Evolutionary conservation across 2,797 vertebrate species (phyloP), one percentile per base, ranked within the genome.

Genomic region (Mormyrus hasselquistii): DNA sequence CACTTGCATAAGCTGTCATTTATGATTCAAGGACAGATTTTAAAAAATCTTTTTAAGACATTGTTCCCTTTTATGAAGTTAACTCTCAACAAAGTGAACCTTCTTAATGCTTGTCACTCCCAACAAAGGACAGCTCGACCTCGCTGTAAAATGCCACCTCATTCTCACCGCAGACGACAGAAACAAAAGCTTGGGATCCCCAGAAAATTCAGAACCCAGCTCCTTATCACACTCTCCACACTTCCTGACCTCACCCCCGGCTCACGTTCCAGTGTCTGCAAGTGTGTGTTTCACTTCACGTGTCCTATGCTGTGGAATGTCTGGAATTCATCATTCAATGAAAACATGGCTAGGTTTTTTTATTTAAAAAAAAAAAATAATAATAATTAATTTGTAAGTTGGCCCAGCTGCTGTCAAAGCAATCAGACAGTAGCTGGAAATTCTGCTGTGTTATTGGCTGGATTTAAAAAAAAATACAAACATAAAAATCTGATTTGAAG

Each of bases 291-390:
- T 89, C 82, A 49, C 83, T 16, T 55, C 83, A 38, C 19, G n/a
- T 69, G 88, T 50, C 49, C 57, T 14, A 8, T 29, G 8, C 83
- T 73, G 82, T n/a, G 88, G 88, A 86, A 86, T 86, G 83, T 73
- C 53, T 73, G 83, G 88, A 62, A 47, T 86, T 59, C 47, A 22
- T 85, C 57, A 85, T 65, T 44, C 82, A 83, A 85, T 10, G 53
- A 85, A 65, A 89, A 89, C 79, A 47, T 19, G 85, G 88, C 38
- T 41, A 22, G 41, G 88, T 52, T 86, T 62, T 62, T 8, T 25
- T 38, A 14, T 59, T 8, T 0, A 1, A 59, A 55, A 65, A 59
- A 82, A 55, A 50, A 89, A 50, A 34, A 22, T 57, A 55, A 88
- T 29, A 50, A 41, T 5, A 44, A 52, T 73, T 73, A 38, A 73